phyloP scores from a whole-genome alignment of 2,797 vertebrate genomes.

The Gymnodraco acuticeps region DNA sequence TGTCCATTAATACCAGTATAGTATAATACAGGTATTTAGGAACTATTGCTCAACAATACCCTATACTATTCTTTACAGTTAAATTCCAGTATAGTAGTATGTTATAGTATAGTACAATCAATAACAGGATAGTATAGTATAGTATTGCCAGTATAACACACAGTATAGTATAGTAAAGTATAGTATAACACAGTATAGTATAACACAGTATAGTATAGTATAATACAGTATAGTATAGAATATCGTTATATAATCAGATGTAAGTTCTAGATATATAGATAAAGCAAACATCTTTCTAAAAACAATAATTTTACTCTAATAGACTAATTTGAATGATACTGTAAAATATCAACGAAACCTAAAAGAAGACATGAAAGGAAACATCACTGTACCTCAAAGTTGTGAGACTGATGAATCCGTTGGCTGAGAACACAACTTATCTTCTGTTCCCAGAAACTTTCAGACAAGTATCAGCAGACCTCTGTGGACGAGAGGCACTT shows the following conservation, averaged over 20 bases:
- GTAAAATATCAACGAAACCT: slow-evolving; percentile 9
- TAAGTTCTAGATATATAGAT: neutral
- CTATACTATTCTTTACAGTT: too few relatives aligned
- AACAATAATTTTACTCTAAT: slow-evolving; percentile 3
- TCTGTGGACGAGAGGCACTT: slow-evolving; percentile 20
- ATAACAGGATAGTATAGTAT: neutral
- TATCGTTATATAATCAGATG: too few relatives aligned
- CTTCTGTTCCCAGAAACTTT: slow-evolving; percentile 32
- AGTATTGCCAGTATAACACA: too few relatives aligned
- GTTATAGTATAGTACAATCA: neutral
- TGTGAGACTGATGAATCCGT: slow-evolving; percentile 10
- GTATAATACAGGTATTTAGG: too few relatives aligned
- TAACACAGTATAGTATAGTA: too few relatives aligned
- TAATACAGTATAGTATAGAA: too few relatives aligned
- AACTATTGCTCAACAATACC: too few relatives aligned
- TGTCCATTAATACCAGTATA: too few relatives aligned
- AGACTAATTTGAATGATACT: neutral
- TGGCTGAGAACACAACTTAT: slow-evolving; percentile 11
- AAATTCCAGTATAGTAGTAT: too few relatives aligned
- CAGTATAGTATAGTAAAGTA: neutral
- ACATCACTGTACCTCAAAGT: slow-evolving; percentile 55
- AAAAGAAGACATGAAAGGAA: neutral
- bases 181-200: too few relatives aligned
- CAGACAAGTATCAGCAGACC: slow-evolving; percentile 24
- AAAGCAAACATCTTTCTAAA: slow-evolving; percentile 3